Evolutionary conservation across 2,888 invertebrate species (phyloP).

Genomic region (Mayetiola destructor): DNA sequence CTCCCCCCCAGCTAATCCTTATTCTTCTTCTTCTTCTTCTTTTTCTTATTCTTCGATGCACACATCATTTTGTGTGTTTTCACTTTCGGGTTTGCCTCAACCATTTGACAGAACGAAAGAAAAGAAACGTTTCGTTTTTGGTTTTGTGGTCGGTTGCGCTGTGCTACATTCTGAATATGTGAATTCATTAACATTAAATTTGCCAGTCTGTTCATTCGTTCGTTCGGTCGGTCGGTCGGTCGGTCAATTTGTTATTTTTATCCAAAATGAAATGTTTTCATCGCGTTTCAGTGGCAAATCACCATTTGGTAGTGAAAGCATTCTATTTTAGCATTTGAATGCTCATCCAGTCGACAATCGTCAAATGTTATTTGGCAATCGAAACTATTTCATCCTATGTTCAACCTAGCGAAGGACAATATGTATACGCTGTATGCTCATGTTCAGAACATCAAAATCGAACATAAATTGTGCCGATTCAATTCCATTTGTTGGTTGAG

Average conservation of each 20-base stretch:
- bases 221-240: neutral
- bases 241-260: neutral
- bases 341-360: conserved; percentile 1
- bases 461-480: too few species aligned
- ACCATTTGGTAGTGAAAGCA: conserved; percentile 4
- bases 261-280: too few species aligned
- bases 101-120: too few species aligned
- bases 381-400: neutral
- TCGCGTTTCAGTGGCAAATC: conserved; percentile 1
- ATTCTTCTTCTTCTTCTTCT: neutral
- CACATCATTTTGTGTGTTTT: neutral
- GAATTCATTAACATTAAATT: conserved; percentile 6
- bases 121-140: neutral
- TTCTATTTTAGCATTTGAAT: neutral
- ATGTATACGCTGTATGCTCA: neutral
- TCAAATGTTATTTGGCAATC: neutral
- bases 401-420: neutral
- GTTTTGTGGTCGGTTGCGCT: neutral
- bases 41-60: neutral
- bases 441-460: too few species aligned
- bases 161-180: conserved; percentile 2
- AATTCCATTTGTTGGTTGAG: too few species aligned
- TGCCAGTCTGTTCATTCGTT: neutral
- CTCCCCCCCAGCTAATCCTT: neutral
- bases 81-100: too few species aligned